Evolutionary conservation across 2,888 invertebrate species (phyloP).

Genomic region (Drosophila fungiperda): DNA sequence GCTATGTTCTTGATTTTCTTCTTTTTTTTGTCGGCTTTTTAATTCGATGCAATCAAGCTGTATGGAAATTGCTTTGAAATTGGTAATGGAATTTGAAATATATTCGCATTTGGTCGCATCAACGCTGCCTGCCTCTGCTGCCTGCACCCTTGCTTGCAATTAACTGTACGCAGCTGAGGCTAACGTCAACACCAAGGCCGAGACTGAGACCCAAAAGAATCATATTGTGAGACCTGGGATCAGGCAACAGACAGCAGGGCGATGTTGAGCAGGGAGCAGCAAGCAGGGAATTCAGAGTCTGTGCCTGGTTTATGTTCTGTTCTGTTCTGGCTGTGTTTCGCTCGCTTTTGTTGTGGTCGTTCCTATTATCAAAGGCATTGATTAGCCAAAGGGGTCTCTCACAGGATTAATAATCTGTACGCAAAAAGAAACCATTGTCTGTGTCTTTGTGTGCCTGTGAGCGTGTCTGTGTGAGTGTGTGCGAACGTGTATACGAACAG

Average conservation of each 20-base stretch:
- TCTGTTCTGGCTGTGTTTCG: constrained; percentile 9
- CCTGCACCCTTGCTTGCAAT: constrained; percentile 53
- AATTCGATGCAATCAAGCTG: constrained; percentile 75
- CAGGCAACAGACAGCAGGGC: background rate
- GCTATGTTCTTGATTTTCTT: constrained; percentile 60
- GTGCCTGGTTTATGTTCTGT: background rate
- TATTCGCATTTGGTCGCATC: constrained; percentile 54
- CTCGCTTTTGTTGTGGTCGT: constrained; percentile 33
- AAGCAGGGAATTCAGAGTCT: background rate
- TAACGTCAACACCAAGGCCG: constrained; percentile 15
- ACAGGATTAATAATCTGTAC: constrained; percentile 27
- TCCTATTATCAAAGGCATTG: constrained; percentile 57
- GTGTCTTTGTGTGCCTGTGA: background rate
- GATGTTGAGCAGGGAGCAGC: background rate
- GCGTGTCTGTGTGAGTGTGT: background rate
- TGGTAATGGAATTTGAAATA: constrained; percentile 64
- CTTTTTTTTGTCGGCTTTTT: constrained; percentile 63
- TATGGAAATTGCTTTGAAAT: constrained; percentile 78
- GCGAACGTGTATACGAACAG: background rate
- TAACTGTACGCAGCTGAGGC: constrained; percentile 54
- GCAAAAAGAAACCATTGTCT: constrained; percentile 20
- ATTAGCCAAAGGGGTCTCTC: constrained; percentile 59
- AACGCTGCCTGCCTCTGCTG: constrained; percentile 28
- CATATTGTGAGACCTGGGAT: constrained; percentile 1
- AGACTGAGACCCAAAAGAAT: constrained; percentile 8